Evolutionary conservation across 2,113 vertebrate species (phyloP).

Genomic region (Perccottus glenii): DNA sequence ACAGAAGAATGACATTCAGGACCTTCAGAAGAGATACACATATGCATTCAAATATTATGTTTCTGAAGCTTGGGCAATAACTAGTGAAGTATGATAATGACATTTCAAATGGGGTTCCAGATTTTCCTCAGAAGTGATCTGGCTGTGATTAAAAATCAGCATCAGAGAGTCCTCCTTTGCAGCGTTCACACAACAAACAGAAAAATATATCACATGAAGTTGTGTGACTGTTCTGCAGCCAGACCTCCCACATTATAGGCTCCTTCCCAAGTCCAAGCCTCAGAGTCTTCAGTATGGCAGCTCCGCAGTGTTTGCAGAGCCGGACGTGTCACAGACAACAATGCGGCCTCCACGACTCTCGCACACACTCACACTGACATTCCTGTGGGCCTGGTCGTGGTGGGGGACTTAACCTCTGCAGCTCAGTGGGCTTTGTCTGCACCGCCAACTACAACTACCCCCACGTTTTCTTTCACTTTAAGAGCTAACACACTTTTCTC

Average conservation of each 20-base stretch:
- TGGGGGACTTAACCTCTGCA: conserved; percentile 65
- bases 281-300: conserved; percentile 17
- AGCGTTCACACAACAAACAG: conserved; percentile 47
- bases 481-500: conserved; percentile 43
- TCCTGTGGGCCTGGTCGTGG: conserved; percentile 70
- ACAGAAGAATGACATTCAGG: too few species aligned
- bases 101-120: conserved; percentile 6
- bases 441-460: conserved; percentile 18
- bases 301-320: conserved; percentile 62
- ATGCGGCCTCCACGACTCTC: conserved; percentile 65
- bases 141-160: conserved; percentile 29
- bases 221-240: conserved; percentile 30
- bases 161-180: conserved; percentile 14
- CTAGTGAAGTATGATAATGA: too few species aligned
- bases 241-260: conserved; percentile 63
- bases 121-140: conserved; percentile 3
- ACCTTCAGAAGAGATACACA: too few species aligned
- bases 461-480: conserved; percentile 14
- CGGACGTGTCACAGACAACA: conserved; percentile 77
- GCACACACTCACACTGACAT: conserved; percentile 50
- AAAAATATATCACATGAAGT: conserved; percentile 28
- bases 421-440: conserved; percentile 66
- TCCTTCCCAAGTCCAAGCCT: conserved; percentile 38
- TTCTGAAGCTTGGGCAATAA: too few species aligned
- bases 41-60: too few species aligned